Evolutionary conservation across 1,140 invertebrate species (phyloP), one percentile per base, ranked within the genome.

Genomic region (Papilio dardanus): DNA sequence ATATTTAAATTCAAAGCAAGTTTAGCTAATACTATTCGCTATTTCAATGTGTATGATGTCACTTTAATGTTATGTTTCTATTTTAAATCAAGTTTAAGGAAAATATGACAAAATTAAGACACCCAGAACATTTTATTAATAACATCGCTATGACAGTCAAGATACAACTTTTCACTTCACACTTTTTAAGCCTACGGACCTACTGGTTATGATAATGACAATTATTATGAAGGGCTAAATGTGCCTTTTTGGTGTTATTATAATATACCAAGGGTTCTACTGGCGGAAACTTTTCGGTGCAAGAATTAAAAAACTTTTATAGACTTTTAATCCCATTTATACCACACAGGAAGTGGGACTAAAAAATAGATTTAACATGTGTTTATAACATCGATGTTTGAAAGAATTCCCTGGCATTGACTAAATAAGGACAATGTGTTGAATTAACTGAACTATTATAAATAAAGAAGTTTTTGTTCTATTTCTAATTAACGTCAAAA

Each of bases 321-420:
- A 46, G 5, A 19, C 16, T 19, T 46, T 46, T 46, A 19, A 46
- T 46, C 42, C 5, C n/a, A 42, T 42, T 42, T 42, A 46, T 46
- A 46, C 42, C 42, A 46, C 42, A 19, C 42, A 46, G 42, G 42
- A 46, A 46, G 42, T 46, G n/a, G n/a, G 42, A 46, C n/a, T 19
- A 19, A 46, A 46, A 46, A 46, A 46, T 46, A 46, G 42, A 46
- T 19, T 19, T 16, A 16, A 42, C 42, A 46, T 46, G 16, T 46
- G n/a, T 46, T 46, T 46, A 19, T 14, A 46, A 4, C 42, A 46
- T 46, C 5, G n/a, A 19, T 19, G 1, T 46, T 19, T 16, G n/a
- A 46, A n/a, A 46, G n/a, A 12, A 62, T 62, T 10, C 10, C 24
- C 3, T 62, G 16, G 54, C 24, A 16, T 62, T 14, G 54, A 30